These are phyloP conservation scores for Neodiprion virginianus DNA, from an alignment of 1,140 invertebrate species.

Conservation along the genomic window DNA sequence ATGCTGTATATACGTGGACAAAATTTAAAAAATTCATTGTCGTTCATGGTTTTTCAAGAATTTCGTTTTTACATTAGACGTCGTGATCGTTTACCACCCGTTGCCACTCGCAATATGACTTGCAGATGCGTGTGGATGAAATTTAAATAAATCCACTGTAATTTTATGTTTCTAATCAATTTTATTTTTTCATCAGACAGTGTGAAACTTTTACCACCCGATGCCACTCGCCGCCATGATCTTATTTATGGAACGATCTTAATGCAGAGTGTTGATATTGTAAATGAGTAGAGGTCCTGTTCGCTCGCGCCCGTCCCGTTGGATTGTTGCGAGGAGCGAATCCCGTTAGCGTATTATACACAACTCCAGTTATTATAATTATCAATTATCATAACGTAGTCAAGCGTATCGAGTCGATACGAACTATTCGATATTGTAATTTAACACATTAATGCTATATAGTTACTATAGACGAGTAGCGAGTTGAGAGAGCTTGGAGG, in stretches of 20 bases:
- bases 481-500: background rate
- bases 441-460: background rate
- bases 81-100: no score
- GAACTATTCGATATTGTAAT: background rate
- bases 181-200: background rate
- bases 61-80: no score
- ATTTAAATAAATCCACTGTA: no score
- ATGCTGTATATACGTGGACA: no score
- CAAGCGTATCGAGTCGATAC: background rate
- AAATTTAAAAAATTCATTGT: no score
- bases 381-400: background rate
- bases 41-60: no score
- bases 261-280: background rate
- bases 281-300: background rate
- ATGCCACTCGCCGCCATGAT: background rate
- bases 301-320: background rate
- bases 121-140: no score
- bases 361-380: background rate
- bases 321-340: background rate
- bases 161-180: background rate
- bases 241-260: background rate
- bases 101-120: no score
- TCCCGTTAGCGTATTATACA: slow-evolving; percentile 3
- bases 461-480: background rate
- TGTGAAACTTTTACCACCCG: background rate